These are phyloP conservation scores for Hymenopus coronatus DNA, from an alignment of 2,888 invertebrate genomes.

Conservation along the genomic window DNA sequence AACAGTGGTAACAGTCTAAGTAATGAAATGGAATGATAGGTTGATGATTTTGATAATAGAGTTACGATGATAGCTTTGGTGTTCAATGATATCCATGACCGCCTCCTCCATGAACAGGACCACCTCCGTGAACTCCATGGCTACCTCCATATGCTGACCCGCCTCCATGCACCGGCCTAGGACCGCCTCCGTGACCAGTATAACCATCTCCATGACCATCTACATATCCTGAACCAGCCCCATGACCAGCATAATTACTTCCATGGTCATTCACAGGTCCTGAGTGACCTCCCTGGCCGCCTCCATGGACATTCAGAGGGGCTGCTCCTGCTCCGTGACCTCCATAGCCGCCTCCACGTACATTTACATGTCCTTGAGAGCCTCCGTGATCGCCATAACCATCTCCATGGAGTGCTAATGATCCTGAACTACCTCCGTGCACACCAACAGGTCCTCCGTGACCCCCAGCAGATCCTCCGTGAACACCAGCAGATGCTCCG, in stretches of 20 bases:
- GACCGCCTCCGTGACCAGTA: neutral
- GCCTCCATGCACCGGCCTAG: neutral
- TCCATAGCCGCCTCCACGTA: neutral
- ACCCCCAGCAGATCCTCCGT: too few relatives aligned
- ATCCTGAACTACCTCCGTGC: neutral
- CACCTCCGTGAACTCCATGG: neutral
- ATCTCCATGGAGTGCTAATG: neutral
- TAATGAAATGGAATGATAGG: neutral
- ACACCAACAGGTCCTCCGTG: too few relatives aligned
- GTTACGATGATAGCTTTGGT: neutral
- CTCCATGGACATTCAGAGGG: neutral
- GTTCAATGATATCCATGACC: neutral
- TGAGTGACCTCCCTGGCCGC: neutral
- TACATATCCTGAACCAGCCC: neutral
- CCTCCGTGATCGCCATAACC: neutral
- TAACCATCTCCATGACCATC: neutral
- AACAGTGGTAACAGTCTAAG: neutral
- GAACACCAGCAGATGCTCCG: too few relatives aligned
- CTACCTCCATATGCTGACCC: neutral
- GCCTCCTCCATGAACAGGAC: neutral
- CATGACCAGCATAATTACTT: neutral
- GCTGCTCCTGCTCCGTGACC: neutral
- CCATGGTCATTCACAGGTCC: neutral
- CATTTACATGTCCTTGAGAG: neutral
- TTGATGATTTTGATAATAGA: neutral